Conservation (phyloP, 2,797 vertebrate genomes). For the Podarcis siculus region DNA sequence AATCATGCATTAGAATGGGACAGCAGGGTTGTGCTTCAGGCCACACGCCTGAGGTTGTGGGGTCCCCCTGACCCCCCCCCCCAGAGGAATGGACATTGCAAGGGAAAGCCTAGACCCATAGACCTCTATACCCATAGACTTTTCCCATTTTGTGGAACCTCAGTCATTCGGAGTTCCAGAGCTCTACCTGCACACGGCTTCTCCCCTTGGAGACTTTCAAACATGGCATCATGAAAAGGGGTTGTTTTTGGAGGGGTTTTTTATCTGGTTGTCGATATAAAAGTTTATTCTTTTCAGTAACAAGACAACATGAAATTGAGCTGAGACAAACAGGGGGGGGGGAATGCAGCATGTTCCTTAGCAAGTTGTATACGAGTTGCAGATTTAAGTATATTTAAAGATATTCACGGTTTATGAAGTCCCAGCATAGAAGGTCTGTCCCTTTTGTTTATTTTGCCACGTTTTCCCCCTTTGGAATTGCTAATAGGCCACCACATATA, state of each 20-base stretch:
- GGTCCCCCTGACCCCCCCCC: too few species aligned
- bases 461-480: background rate
- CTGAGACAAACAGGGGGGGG: background rate
- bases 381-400: background rate
- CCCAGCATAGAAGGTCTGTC: background rate
- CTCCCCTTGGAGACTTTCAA: background rate
- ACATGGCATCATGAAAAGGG: background rate
- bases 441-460: background rate
- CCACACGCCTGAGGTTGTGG: too few species aligned
- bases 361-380: background rate
- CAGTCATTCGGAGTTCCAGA: too few species aligned
- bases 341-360: background rate
- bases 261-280: background rate
- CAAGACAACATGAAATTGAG: background rate
- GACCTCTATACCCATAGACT: background rate
- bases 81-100: too few species aligned
- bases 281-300: background rate
- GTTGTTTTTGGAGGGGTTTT: background rate
- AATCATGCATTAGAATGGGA: background rate
- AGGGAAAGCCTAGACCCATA: background rate
- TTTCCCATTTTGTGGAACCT: too few species aligned
- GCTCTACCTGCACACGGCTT: too few species aligned
- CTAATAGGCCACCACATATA: background rate
- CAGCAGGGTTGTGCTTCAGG: too few species aligned
- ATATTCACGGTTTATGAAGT: background rate